These are phyloP conservation scores for Cephus pulcher DNA, from an alignment of 2,888 invertebrate genomes.

Conservation along the genomic window DNA sequence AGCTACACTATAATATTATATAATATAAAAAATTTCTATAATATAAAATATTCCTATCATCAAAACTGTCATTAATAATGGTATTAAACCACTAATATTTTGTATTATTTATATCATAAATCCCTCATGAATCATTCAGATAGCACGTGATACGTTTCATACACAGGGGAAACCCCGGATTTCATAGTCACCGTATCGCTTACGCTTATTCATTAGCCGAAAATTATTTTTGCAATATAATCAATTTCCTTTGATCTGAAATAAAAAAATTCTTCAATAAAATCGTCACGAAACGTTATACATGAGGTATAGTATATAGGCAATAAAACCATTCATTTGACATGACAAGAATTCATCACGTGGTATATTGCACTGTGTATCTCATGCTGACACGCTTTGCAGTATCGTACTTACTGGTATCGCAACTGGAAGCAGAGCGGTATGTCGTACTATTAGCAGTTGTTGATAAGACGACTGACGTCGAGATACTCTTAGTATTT, in stretches of 20 bases:
- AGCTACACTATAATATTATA: neutral
- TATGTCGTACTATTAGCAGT: neutral
- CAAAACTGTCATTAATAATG: neutral
- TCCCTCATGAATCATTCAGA: neutral
- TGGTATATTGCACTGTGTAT: neutral
- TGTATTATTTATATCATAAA: neutral
- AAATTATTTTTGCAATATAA: neutral
- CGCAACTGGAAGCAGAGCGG: neutral
- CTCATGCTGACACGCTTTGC: neutral
- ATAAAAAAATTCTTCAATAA: neutral
- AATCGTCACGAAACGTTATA: neutral
- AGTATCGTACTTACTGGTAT: neutral
- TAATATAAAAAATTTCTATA: neutral
- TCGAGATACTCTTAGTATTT: neutral
- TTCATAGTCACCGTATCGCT: neutral
- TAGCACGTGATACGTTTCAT: neutral
- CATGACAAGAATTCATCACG: neutral
- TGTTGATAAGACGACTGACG: slow-evolving; percentile 5
- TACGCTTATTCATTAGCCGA: neutral
- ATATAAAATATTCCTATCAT: neutral
- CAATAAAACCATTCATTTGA: neutral
- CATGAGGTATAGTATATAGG: no score
- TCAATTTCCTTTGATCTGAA: neutral
- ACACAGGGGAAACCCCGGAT: neutral
- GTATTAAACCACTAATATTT: neutral